Evolutionary conservation across 2,888 invertebrate species (phyloP).

Genomic region (Prosopocoilus inquinatus): DNA sequence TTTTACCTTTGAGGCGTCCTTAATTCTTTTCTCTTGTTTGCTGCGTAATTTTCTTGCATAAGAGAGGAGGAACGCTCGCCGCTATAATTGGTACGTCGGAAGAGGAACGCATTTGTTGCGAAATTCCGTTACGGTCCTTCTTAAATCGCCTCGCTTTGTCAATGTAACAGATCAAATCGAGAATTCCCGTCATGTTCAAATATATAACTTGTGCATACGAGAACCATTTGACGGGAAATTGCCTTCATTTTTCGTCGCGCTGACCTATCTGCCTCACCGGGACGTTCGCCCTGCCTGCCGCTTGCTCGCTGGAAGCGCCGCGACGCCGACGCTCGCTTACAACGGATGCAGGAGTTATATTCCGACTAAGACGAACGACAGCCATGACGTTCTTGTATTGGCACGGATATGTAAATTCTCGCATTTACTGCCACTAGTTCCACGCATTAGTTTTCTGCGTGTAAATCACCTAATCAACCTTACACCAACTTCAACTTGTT

Average conservation of each 20-base stretch:
- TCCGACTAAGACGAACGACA: no score
- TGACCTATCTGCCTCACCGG: slow-evolving; percentile 26
- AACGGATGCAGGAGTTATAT: no score
- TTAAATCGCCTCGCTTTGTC: slow-evolving; percentile 23
- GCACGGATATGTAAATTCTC: no score
- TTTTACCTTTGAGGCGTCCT: slow-evolving; percentile 2
- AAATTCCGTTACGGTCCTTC: slow-evolving; percentile 1
- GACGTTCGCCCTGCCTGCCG: slow-evolving; percentile 10
- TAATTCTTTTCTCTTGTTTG: slow-evolving; percentile 3
- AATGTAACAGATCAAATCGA: slow-evolving; percentile 28
- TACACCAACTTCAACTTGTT: no score
- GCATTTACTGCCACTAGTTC: no score
- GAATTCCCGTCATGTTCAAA: slow-evolving; percentile 30
- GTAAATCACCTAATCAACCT: no score
- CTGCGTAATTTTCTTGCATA: neutral
- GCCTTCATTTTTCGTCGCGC: slow-evolving; percentile 27
- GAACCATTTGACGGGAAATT: slow-evolving; percentile 31
- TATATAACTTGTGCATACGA: slow-evolving; percentile 32
- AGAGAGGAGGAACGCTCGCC: no score
- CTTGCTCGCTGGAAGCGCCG: neutral
- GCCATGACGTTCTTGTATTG: no score
- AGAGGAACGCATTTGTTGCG: neutral
- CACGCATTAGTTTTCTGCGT: no score
- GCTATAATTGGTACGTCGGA: no score
- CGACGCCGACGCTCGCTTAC: slow-evolving; percentile 3